Evolutionary conservation across 1,140 invertebrate species (phyloP).

Genomic region (Cecropterus lyciades): DNA sequence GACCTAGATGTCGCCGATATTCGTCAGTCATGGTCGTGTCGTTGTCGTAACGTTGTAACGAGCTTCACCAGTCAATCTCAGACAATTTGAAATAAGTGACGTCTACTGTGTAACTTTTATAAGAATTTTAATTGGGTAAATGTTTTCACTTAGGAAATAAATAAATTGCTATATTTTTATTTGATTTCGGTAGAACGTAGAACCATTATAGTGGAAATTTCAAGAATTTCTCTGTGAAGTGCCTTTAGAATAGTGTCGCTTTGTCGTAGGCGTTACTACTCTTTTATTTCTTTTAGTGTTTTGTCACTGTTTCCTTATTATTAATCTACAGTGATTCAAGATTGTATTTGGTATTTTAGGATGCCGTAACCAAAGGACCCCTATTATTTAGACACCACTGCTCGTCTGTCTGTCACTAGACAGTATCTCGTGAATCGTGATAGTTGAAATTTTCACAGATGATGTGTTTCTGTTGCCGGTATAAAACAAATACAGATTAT

Average conservation of each 20-base stretch:
- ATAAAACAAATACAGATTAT: too few relatives aligned
- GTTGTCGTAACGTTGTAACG: conserved; percentile 14
- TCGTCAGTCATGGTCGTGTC: background rate
- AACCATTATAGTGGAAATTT: conserved; percentile 38
- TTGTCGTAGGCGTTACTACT: background rate
- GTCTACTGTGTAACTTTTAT: conserved; percentile 42
- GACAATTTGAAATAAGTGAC: conserved; percentile 58
- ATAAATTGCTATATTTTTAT: conserved; percentile 35
- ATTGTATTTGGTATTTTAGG: too few relatives aligned
- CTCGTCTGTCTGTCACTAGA: too few relatives aligned
- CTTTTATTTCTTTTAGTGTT: too few relatives aligned
- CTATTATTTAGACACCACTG: too few relatives aligned
- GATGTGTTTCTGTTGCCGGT: too few relatives aligned
- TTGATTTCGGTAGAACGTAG: conserved; percentile 20
- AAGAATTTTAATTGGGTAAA: conserved; percentile 62
- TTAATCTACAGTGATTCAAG: too few relatives aligned
- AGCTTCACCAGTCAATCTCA: conserved; percentile 17
- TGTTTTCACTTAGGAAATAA: conserved; percentile 41
- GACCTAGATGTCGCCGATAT: background rate
- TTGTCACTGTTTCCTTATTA: too few relatives aligned
- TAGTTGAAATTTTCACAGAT: too few relatives aligned
- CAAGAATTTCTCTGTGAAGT: conserved; percentile 22
- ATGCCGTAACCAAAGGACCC: too few relatives aligned
- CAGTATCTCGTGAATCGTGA: too few relatives aligned
- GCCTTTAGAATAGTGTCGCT: conserved; percentile 11